Evolutionary conservation across 2,113 vertebrate species (phyloP).

Genomic region (Ictalurus punctatus): DNA sequence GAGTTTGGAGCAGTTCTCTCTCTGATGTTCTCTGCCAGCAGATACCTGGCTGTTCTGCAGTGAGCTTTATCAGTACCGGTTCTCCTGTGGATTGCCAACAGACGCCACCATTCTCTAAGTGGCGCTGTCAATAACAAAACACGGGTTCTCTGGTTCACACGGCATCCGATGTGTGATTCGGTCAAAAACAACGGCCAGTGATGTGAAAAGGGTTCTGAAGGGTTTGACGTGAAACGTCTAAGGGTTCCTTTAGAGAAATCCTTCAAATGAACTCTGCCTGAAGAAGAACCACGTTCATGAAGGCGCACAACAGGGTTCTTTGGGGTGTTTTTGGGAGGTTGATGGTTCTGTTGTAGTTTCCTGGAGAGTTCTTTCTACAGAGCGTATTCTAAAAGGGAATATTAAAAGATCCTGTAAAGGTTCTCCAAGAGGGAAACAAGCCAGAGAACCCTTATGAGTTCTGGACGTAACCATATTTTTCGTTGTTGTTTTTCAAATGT

Average conservation of each 20-base stretch:
- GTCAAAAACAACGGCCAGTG: neutral
- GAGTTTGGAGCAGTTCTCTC: neutral
- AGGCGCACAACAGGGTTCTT: neutral
- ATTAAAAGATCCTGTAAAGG: neutral
- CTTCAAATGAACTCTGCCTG: neutral
- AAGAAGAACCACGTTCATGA: neutral
- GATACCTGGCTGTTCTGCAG: neutral
- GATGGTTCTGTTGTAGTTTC: neutral
- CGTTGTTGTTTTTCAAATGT: too few relatives aligned
- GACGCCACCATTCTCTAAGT: neutral
- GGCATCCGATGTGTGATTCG: neutral
- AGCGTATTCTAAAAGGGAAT: neutral
- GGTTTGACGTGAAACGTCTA: neutral
- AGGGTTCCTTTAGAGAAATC: neutral
- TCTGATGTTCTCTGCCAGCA: neutral
- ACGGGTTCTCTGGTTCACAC: neutral
- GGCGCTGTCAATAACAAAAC: neutral
- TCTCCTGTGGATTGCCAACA: neutral
- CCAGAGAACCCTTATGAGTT: neutral
- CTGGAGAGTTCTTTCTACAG: neutral
- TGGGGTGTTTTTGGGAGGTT: neutral
- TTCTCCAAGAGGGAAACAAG: neutral
- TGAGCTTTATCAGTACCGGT: neutral
- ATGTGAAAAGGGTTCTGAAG: neutral
- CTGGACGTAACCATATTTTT: neutral